Conservation (phyloP, 2,113 vertebrate genomes). For the Bothrops jararaca region DNA sequence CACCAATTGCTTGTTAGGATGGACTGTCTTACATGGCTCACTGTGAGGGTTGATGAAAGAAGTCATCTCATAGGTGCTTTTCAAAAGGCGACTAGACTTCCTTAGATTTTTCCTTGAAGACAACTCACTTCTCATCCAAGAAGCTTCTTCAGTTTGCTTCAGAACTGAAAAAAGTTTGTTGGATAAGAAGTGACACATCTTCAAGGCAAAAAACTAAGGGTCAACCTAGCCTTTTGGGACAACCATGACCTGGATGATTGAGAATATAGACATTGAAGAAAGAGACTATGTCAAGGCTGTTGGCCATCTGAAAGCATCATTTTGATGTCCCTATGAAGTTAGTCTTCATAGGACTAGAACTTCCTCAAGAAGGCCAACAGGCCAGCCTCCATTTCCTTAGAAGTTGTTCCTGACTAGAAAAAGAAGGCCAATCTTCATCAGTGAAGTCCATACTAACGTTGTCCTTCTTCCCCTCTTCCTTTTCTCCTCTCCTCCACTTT, state of each 20-base stretch:
- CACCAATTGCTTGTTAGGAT: not conserved
- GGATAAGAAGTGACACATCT: too few species aligned
- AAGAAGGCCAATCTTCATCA: not conserved
- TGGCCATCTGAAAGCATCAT: not conserved
- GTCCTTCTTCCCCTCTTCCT: not conserved
- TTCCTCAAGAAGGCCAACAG: not conserved
- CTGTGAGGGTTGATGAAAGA: not conserved
- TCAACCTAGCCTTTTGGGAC: too few species aligned
- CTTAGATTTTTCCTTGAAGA: not conserved
- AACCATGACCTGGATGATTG: too few species aligned
- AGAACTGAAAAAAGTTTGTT: not conserved
- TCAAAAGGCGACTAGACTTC: not conserved
- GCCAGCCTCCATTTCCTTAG: not conserved
- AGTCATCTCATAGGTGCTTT: not conserved
- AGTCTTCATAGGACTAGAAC: not conserved
- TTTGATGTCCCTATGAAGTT: not conserved
- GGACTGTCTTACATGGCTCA: not conserved
- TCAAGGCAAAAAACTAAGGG: too few species aligned
- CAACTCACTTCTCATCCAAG: too few species aligned
- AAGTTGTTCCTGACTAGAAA: not conserved
- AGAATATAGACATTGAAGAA: not conserved
- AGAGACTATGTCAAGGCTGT: not conserved
- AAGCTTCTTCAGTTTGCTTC: too few species aligned
- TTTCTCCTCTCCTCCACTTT: fast-evolving
- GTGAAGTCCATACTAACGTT: conserved; percentile 13